A percentile compares a stretch with the other conserved stretches of the same genome.
Conservation (phyloP, 2,797 vertebrate genomes). For the Emys orbicularis region DNA sequence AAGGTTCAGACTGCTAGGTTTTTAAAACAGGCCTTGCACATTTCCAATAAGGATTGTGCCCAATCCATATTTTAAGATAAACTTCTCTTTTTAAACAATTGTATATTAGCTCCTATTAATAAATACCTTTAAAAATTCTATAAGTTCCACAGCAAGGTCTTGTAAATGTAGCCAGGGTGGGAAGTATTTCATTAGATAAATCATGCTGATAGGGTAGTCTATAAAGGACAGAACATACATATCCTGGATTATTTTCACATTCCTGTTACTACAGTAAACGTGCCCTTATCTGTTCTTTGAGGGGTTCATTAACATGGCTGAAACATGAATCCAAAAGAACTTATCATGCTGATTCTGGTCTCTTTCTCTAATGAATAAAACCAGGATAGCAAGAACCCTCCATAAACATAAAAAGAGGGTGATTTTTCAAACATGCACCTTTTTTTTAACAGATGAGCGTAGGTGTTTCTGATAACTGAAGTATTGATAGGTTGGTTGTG, state of each 20-base stretch:
- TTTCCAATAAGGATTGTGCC: slow-evolving; percentile 65
- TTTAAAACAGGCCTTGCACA: slow-evolving; percentile 68
- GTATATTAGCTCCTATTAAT: slow-evolving; percentile 34
- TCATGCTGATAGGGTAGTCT: slow-evolving; percentile 36
- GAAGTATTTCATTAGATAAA: slow-evolving; percentile 28
- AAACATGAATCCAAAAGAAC: slow-evolving; percentile 37
- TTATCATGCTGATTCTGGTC: slow-evolving; percentile 19
- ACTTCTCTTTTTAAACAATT: slow-evolving; percentile 37
- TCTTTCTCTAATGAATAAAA: slow-evolving; percentile 51
- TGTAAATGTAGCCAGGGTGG: slow-evolving; percentile 45
- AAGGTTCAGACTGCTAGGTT: slow-evolving; percentile 71
- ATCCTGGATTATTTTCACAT: slow-evolving; percentile 41
- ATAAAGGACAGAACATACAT: slow-evolving; percentile 34
- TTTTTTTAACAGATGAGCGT: background rate
- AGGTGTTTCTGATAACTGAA: slow-evolving; percentile 31
- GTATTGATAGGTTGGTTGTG: slow-evolving; percentile 18
- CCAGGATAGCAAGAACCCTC: background rate
- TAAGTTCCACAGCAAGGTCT: slow-evolving; percentile 39
- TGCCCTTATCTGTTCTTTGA: slow-evolving; percentile 59
- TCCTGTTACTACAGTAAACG: slow-evolving; percentile 33
- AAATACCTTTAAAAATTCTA: slow-evolving; percentile 36
- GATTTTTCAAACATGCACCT: slow-evolving; percentile 6
- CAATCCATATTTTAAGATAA: slow-evolving; percentile 38
- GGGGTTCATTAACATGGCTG: slow-evolving; percentile 22
- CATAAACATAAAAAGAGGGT: slow-evolving; percentile 26